Evolutionary conservation across 2,113 vertebrate species (phyloP).

Genomic region (Gracilinanus agilis): DNA sequence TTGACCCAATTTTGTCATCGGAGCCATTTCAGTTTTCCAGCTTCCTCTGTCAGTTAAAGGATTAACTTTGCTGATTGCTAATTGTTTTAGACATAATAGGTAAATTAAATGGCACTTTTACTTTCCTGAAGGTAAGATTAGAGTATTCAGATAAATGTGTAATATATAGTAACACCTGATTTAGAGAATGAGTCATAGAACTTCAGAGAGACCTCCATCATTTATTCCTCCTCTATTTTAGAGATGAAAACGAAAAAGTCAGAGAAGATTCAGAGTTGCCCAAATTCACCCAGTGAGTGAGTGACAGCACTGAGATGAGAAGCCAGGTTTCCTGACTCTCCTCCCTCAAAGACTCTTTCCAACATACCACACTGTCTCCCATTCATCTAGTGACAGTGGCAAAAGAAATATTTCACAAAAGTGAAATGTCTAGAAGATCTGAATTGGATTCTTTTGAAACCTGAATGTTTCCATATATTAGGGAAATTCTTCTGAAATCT

Average conservation of each 20-base stretch:
- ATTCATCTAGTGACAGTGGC: background rate
- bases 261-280: background rate
- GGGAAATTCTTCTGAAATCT: background rate
- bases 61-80: background rate
- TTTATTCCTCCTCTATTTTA: background rate
- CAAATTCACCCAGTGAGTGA: background rate
- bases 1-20: background rate
- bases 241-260: background rate
- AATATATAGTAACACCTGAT: background rate
- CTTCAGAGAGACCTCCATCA: background rate
- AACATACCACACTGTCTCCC: background rate
- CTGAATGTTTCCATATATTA: background rate
- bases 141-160: background rate
- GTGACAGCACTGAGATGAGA: background rate
- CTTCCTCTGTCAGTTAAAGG: background rate
- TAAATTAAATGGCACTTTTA: background rate
- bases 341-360: background rate
- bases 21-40: background rate
- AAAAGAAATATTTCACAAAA: background rate
- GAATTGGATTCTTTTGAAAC: background rate
- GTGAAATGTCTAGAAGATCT: background rate
- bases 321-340: background rate
- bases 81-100: background rate
- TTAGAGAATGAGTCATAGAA: background rate
- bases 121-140: conserved; percentile 1